These are phyloP conservation scores for Acleris cristana DNA, from an alignment of 2,888 invertebrate genomes.

Conservation along the genomic window DNA sequence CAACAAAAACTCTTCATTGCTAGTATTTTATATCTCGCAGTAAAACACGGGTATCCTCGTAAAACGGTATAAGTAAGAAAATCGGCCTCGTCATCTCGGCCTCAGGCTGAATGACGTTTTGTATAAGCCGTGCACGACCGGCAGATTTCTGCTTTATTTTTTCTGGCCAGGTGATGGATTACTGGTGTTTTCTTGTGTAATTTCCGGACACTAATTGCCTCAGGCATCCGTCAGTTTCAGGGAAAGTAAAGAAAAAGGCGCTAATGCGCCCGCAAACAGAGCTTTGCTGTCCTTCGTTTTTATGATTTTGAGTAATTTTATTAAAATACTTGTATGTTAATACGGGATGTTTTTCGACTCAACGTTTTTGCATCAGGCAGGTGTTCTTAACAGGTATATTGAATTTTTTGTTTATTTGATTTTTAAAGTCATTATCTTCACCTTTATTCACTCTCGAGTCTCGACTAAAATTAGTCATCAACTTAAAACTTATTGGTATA, in stretches of 20 bases:
- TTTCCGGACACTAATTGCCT: constrained; percentile 81
- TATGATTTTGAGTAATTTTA: constrained; percentile 6
- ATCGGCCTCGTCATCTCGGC: constrained; percentile 56
- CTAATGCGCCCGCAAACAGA: constrained; percentile 47
- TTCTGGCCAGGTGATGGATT: constrained; percentile 79
- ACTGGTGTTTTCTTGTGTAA: constrained; percentile 79
- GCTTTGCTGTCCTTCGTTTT: constrained; percentile 2
- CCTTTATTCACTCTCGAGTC: too few relatives aligned
- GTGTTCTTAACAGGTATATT: too few relatives aligned
- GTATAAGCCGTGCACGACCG: constrained; percentile 60
- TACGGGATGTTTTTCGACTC: too few relatives aligned
- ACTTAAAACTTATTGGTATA: too few relatives aligned
- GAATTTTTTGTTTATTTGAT: too few relatives aligned
- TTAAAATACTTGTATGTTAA: not conserved
- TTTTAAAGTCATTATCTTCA: too few relatives aligned
- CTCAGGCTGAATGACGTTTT: constrained; percentile 63
- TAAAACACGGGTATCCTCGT: constrained; percentile 28
- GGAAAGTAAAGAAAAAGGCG: constrained; percentile 65
- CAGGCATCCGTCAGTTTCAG: constrained; percentile 73
- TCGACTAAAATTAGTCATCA: too few relatives aligned
- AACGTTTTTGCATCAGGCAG: too few relatives aligned
- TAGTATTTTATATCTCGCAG: constrained; percentile 20
- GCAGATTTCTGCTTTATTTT: constrained; percentile 79
- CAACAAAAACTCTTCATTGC: constrained; percentile 12
- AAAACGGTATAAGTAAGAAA: constrained; percentile 42